Base-by-base conservation (phyloP, 2,797 vertebrate genomes). In the Periparus ater region DNA sequence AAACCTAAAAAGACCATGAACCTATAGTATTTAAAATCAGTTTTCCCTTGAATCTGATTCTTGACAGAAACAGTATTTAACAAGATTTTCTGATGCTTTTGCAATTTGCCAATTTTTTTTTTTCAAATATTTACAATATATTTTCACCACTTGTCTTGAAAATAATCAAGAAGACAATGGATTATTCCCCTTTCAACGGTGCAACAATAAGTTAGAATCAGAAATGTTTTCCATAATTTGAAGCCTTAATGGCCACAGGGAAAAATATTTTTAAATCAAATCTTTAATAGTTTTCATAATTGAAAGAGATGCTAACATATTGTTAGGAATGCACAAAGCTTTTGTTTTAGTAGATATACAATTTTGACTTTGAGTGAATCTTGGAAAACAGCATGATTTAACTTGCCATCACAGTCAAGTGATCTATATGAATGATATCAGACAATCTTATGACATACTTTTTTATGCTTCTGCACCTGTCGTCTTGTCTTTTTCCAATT, bases 1-100 rank as follows among this genome's bases (percentile, higher is more conserved):
- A 68, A 50, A 2, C 0, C 2, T 34, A 14, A n/a, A 85, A 50
- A 44, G 32, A 50, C n/a, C 0, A 2, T 67, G 63, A 57, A 21
- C 27, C 19, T 44, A 5, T 7, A 71, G 34, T 44, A 38, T 40
- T 48, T 82, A 12, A 74, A 77, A 65, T 53, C 53, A 12, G 10
- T 57, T 79, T 71, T 83, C 40, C 7, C 34, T 75, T 66, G 32
- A 74, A 70, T 67, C 8, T 78, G 30, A 58, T 34, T 82, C 34
- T 76, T 55, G 54, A 63, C 23, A 67, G 48, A 67, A 79, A 42
- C 21, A 58, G 15, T 16, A 29, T 62, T 79, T 85, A 44, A 74
- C 40, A 77, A 62, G 25, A 53, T 23, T 77, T 15, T 53, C 7
- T 51, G 30, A 72, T 36, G 40, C 60, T 88, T 77, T 65, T 80